Base-by-base conservation (phyloP, 2,888 invertebrate genomes). In the Zootermopsis nevadensis region DNA sequence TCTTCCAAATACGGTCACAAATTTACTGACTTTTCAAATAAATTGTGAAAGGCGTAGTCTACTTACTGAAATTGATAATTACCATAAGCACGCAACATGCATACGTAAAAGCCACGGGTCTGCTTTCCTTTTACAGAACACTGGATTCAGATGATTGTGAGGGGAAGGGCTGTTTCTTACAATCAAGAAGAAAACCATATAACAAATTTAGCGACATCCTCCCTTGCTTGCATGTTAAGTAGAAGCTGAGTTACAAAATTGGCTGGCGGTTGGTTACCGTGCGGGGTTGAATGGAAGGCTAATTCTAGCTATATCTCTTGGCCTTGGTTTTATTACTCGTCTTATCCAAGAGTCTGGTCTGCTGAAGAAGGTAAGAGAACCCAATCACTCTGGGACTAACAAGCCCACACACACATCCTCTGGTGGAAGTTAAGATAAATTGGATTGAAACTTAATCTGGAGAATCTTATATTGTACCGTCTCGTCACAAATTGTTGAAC, bases 401-500 rank as follows among this genome's bases (percentile, higher is more conserved):
- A 69, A 69, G 15, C 30, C 31, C 15, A 33, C 33, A 69, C 33
- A 69, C 69, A 69, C 31, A 38, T 10, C 8, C 42, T n/a, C 22
- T 10, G 38, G 7, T 74, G 24, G 8, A 38, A 74, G n/a, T 74
- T 42, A 38, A 38, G 35, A 74, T 74, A 84, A 82, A 84, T 84
- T 82, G 80, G 82, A 82, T 84, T 82, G 84, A 84, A 84, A 84
- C 80, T 84, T 84, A 84, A 84, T 84, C 84, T 82, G 72, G n/a
- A 30, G 76, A 82, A 82, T 84, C 84, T 84, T 53, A 35, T 72
- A 31, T 27, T 74, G 35, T 74, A 74, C 38, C 74, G 74, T 74
- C 74, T 0, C 4, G 15, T 74, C 74, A 38, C 38, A 42, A 74
- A 2, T 38, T 74, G 38, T 22, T 74, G n/a, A 74, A 74, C 74